Conservation (phyloP, 2,888 invertebrate genomes). For the Caenorhabditis doughertyi region DNA sequence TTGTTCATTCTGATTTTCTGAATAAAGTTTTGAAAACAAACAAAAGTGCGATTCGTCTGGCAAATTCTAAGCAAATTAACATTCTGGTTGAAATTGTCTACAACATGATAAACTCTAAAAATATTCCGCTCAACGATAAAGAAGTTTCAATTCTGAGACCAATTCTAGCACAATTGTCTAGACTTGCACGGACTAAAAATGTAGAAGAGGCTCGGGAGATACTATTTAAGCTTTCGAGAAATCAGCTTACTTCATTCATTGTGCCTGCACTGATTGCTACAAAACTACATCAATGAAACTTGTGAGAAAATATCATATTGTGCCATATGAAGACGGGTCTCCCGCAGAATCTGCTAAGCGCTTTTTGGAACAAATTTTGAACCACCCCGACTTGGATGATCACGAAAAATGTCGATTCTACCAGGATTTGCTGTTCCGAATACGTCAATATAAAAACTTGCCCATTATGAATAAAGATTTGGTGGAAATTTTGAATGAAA, state of each 20-base stretch:
- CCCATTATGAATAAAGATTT: slow-evolving; percentile 10
- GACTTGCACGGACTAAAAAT: background rate
- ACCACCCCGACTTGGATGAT: background rate
- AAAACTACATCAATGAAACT: background rate
- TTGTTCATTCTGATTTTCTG: slow-evolving; percentile 21
- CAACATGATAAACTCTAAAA: slow-evolving; percentile 5
- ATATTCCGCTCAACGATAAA: background rate
- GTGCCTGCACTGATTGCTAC: background rate
- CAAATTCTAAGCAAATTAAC: slow-evolving; percentile 1
- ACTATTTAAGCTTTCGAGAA: slow-evolving; percentile 8
- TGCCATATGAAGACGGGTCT: slow-evolving; percentile 10
- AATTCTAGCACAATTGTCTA: background rate
- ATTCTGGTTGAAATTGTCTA: slow-evolving; percentile 16
- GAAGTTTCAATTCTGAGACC: background rate
- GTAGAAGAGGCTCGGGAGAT: background rate
- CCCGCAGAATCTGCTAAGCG: slow-evolving; percentile 1
- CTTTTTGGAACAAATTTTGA: slow-evolving; percentile 9
- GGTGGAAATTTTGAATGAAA: background rate
- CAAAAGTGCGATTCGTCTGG: background rate
- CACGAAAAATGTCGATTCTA: slow-evolving; percentile 9
- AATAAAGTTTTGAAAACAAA: background rate
- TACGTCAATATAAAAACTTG: slow-evolving; percentile 3
- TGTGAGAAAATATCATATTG: slow-evolving; percentile 26
- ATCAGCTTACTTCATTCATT: background rate
- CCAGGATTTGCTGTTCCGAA: slow-evolving; percentile 19